Evolutionary conservation across 2,113 vertebrate genomes (phyloP), one percentile per base, ranked within the genome.

Genomic region (Rhinolophus sinicus): DNA sequence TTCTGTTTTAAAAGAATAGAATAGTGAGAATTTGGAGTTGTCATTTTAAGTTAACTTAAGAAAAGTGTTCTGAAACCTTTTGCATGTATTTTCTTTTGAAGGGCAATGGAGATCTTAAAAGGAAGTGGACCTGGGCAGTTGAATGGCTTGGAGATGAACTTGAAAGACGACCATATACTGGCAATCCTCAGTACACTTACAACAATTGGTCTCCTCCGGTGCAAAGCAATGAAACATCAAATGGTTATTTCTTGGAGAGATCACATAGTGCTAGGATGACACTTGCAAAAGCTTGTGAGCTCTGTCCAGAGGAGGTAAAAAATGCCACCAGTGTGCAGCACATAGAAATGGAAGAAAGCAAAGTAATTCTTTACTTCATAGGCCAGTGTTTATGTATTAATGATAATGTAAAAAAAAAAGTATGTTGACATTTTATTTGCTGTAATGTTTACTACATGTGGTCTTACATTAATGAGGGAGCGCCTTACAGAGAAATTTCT

Each of bases 51-150:
- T 94, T 85, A 85, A 38, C n/a, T 96, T 93, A 95, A 44, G 38
- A 72, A 67, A 81, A 83, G 8, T 60, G 40, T 35, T 65, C 28
- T 18, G 30, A 88, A 90, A 85, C 28, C 18, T 97, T 56, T 96
- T 83, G 87, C 3, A 35, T 80, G 85, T 9, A 40, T 91, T 98
- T 98, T 97, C 26, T 70, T 70, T 83, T 94, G 47, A 99, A 99
- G 99, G 99, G 99, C 97, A 99, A 99, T 38, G 99, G 99, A 56
- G 99, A 99, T 98, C 98, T 99, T 97, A 99, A 99, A 98, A 99
- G 99, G 64, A 99, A 99, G 98, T 99, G 99, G 99, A 99, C 99
- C n/a, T 99, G 99, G 99, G 99, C 99, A 38, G 99, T 99, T 69
- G 99, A 99, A 97, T 99, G 99, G 99, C 99, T 99, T 86, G 99